Base-by-base conservation (phyloP, 2,888 invertebrate genomes). In the Diaperis boleti region DNA sequence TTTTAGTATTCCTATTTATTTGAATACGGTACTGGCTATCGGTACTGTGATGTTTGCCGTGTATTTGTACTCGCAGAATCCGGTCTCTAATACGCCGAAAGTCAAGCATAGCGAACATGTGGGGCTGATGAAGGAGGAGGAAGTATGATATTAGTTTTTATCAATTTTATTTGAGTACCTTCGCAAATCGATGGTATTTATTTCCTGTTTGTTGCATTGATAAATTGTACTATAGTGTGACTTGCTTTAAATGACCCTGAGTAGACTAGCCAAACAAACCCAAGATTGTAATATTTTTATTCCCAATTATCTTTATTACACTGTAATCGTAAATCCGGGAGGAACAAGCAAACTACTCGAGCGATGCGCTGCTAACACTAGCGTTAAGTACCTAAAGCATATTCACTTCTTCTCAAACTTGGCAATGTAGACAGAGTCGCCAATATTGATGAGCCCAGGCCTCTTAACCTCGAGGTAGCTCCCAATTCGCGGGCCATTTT, bases 1-100 rank as follows among this genome's bases (percentile, higher is more conserved):
- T 45, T 96, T 97, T 79, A 87, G 87, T 69, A 95, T 96, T 80
- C 87, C 92, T 1, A 92, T 97, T 69, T 89, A 93, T 76, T 79
- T 88, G 59, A 94, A 90, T 76, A 96, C 96, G 2, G 83, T 91
- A 1, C 70, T 93, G 65, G 90, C 96, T 5, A 95, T 97, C 70
- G 83, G 83, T 54, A 88, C 95, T 72, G 95, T 97, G 10, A 90
- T 90, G 68, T 85, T 89, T 76, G 92, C 97, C 29, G 92, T 95
- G 8, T 87, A 90, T 71, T 84, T 97, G 76, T 97, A 97, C 83
- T 90, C 95, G 3, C 91, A 91, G 81, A 94, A 94, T 83, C 97
- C 97, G 1, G 94, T 97, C 0, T 85, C 84, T 64, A 90, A 89
- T 74, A 71, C 79, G 14, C 63, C 72, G n/a, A 72, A 71, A 56